Conservation (phyloP, 92 coral and sea anemone genomes). For the Zoanthus sociatus region DNA sequence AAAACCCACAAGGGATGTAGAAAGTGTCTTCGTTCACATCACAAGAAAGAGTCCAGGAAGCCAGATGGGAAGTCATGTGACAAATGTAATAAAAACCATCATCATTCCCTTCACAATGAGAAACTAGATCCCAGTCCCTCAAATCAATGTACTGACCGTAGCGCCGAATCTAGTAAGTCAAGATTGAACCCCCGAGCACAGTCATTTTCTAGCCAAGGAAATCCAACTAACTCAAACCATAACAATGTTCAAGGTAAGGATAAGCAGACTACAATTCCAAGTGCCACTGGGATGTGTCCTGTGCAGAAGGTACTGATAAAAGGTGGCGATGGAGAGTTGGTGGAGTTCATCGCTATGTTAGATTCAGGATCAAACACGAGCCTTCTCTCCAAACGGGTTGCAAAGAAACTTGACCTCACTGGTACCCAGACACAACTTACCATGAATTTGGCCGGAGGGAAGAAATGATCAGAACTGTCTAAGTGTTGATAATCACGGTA, state of each 20-base stretch:
- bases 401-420: slow-evolving; percentile 51
- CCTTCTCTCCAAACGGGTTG: slow-evolving; percentile 46
- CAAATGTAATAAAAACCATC: slow-evolving; percentile 56
- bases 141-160: too few relatives aligned
- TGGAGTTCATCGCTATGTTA: slow-evolving; percentile 65
- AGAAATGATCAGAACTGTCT: slow-evolving; percentile 52
- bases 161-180: not conserved
- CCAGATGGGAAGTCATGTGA: slow-evolving; percentile 61
- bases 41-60: slow-evolving; percentile 30
- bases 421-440: slow-evolving; percentile 59
- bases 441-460: slow-evolving; percentile 75
- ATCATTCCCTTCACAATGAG: slow-evolving; percentile 55
- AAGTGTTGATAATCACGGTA: too few relatives aligned
- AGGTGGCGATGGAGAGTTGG: slow-evolving; percentile 46
- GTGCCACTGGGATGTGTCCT: slow-evolving; percentile 58
- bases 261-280: not conserved
- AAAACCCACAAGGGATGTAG: slow-evolving; percentile 9
- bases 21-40: slow-evolving; percentile 46
- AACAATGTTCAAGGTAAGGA: slow-evolving; percentile 28
- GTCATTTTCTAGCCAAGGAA: slow-evolving; percentile 32
- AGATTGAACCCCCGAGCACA: slow-evolving; percentile 40
- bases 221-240: slow-evolving; percentile 22
- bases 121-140: not conserved
- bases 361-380: slow-evolving; percentile 44
- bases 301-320: slow-evolving; percentile 59